Percentiles rank a stretch among this genome's conserved stretches.
Evolutionary conservation across 64 coral and sea anemone genomes (phyloP).

Genomic region (Acropora yongei): DNA sequence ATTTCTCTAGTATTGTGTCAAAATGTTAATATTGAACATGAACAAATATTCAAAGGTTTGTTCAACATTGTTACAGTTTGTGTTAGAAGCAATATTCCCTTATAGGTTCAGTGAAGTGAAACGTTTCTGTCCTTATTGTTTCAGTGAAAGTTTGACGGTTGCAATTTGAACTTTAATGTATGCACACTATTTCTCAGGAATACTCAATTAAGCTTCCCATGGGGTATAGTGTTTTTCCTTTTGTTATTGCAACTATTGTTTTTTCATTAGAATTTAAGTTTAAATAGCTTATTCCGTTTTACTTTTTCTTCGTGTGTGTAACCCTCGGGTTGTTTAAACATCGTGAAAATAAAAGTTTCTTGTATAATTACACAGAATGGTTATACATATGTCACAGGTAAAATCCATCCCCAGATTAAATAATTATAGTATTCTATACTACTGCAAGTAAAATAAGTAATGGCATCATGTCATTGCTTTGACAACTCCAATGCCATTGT

Average conservation of each 20-base stretch:
- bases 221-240: no score
- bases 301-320: no score
- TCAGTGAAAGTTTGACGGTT: no score
- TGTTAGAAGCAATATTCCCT: constrained; percentile 21
- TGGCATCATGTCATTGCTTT: constrained; percentile 30
- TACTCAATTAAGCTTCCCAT: no score
- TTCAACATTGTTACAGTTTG: constrained; percentile 24
- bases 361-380: constrained; percentile 14
- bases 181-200: no score
- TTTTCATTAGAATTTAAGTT: no score
- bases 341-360: not conserved
- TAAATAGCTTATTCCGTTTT: no score
- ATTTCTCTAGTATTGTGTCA: constrained; percentile 13
- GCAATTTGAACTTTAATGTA: no score
- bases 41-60: constrained; percentile 29
- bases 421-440: constrained; percentile 33
- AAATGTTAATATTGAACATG: constrained; percentile 26
- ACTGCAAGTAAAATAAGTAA: constrained; percentile 28
- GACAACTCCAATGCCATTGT: constrained; percentile 24
- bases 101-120: constrained; percentile 25
- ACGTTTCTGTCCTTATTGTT: no score
- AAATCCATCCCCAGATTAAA: constrained; percentile 28
- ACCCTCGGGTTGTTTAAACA: no score
- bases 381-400: constrained; percentile 28
- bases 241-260: no score